Evolutionary conservation across 2,888 invertebrate species (phyloP), one percentile per base, ranked within the genome.

Genomic region (Stenurella melanura): DNA sequence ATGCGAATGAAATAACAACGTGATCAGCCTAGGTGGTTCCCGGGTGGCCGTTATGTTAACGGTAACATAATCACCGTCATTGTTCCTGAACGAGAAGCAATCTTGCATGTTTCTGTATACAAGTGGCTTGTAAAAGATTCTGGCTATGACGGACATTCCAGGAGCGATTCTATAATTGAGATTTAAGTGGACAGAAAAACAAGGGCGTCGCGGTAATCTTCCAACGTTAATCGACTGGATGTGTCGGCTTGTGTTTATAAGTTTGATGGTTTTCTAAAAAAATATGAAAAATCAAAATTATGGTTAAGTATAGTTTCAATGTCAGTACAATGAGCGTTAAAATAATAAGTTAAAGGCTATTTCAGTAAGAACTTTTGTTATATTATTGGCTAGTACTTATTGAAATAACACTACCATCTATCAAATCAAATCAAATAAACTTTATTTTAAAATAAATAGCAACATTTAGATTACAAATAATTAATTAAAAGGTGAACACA

Each of bases 131-230:
- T 89, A 91, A 1, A 72, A 79, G 2, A 91, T 83, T 6, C 83
- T 80, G 38, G 90, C 86, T 63, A 82, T 84, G 6, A 86, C 77
- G 56, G 82, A 83, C 88, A 91, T 90, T 30, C 91, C 91, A 11
- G 90, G 87, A 0, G 90, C 89, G 15, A 91, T 78, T 78, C 79
- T 78, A 19, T 77, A 77, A 57, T 81, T 74, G n/a, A 83, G 78
- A 4, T 83, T 75, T 11, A 87, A 77, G 7, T 83, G 71, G 7
- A 89, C 71, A 1, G 74, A 79, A 64, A 90, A 90, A 61, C 84
- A 85, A 1, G 87, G 84, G 5, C 77, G 74, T 60, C 79, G 84
- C 5, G 89, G 87, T 76, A 86, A 80, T 1, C 75, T 74, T 57
- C 81, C 82, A 0, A 89, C 76, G 54, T 82, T 82, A 78, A 90